A percentile compares a stretch with the other conserved stretches of the same genome.
Evolutionary conservation across 2,113 vertebrate genomes (phyloP).

Genomic region (Stigmatopora nigra): DNA sequence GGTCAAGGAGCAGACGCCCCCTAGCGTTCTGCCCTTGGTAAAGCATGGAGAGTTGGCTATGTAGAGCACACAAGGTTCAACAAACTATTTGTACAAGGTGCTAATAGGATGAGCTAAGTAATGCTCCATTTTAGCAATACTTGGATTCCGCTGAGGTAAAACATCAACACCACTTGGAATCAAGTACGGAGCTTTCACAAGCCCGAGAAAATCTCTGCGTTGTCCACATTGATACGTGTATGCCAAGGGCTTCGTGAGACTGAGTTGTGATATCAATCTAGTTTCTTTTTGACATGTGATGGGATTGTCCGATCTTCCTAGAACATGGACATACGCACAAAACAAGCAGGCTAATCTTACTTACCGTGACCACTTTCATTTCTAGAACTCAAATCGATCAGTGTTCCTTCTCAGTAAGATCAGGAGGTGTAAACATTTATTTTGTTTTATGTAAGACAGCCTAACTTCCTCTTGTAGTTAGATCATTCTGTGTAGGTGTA

Average conservation of each 20-base stretch:
- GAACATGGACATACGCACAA: constrained; percentile 40
- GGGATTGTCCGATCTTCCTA: constrained; percentile 25
- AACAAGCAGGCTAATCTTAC: constrained; percentile 38
- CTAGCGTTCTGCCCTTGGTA: constrained; percentile 54
- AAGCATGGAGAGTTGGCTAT: constrained; percentile 70
- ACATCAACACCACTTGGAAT: constrained; percentile 56
- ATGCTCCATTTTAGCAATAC: constrained; percentile 58
- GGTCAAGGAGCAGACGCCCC: constrained; percentile 58
- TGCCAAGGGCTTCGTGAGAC: constrained; percentile 16
- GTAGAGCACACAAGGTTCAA: constrained; percentile 63
- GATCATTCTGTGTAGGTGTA: constrained; percentile 65
- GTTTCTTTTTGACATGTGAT: constrained; percentile 28
- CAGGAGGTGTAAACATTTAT: constrained; percentile 48
- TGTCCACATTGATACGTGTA: constrained; percentile 43
- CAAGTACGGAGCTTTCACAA: constrained; percentile 56
- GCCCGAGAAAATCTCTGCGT: constrained; percentile 47
- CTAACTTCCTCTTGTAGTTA: constrained; percentile 59
- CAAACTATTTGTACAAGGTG: constrained; percentile 68
- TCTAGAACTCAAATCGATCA: constrained; percentile 32
- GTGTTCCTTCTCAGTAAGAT: constrained; percentile 27
- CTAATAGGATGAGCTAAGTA: constrained; percentile 56
- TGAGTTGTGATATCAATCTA: constrained; percentile 28
- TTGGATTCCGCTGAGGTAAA: constrained; percentile 60
- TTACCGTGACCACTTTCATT: constrained; percentile 39
- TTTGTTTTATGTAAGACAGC: constrained; percentile 59